phyloP scores from a whole-genome alignment of 2,797 vertebrate species.

The Pempheris klunzingeri region DNA sequence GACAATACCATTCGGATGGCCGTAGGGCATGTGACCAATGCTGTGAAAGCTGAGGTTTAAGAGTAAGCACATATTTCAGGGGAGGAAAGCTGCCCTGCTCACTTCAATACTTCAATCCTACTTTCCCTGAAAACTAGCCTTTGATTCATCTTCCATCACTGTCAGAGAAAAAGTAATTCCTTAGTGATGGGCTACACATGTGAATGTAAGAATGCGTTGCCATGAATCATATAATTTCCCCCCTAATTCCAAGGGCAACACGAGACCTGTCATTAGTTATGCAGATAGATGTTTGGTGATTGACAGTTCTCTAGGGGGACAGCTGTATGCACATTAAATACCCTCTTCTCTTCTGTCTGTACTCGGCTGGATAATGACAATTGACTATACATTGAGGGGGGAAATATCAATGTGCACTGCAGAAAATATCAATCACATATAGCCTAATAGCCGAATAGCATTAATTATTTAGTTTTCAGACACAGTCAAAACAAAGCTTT shows the following conservation, averaged over 20 bases:
- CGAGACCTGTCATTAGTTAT: conserved; percentile 59
- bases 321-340: conserved; percentile 58
- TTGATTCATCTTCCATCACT: conserved; percentile 51
- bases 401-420: conserved; percentile 55
- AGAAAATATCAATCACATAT: conserved; percentile 69
- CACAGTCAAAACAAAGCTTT: conserved; percentile 51
- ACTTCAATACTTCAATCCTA: conserved; percentile 4
- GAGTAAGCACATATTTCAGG: conserved; percentile 31
- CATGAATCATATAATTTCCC: conserved; percentile 66
- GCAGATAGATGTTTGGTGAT: conserved; percentile 64
- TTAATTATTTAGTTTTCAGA: conserved; percentile 50
- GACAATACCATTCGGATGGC: conserved; percentile 36
- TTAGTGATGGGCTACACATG: conserved; percentile 55
- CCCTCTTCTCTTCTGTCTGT: conserved; percentile 51
- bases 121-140: conserved; percentile 41
- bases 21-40: conserved; percentile 58
- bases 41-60: conserved; percentile 37
- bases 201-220: conserved; percentile 61
- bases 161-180: conserved; percentile 54
- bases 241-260: conserved; percentile 66
- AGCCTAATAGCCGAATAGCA: conserved; percentile 48
- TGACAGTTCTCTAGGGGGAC: conserved; percentile 65
- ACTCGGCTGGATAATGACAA: conserved; percentile 72
- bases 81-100: conserved; percentile 18
- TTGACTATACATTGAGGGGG: conserved; percentile 75